phyloP scores from a whole-genome alignment of 1,140 invertebrate genomes.

The Ectropis grisescens region DNA sequence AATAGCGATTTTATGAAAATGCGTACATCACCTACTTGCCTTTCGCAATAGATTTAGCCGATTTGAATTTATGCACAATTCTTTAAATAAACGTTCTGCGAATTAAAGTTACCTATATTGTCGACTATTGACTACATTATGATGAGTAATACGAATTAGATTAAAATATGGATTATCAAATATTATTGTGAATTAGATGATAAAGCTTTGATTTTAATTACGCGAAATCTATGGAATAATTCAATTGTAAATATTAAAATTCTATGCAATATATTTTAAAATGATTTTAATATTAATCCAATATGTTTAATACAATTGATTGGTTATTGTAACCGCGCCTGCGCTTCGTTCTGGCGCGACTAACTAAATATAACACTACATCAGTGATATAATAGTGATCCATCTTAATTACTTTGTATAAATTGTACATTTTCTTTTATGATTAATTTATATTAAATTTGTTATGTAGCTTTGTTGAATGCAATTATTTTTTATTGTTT shows the following conservation, averaged over 20 bases:
- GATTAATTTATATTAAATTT: slow-evolving; percentile 69
- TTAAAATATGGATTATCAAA: too few species aligned
- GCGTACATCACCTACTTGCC: slow-evolving; percentile 55
- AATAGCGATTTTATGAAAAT: too few species aligned
- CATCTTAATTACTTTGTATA: slow-evolving; percentile 50
- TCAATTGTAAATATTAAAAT: slow-evolving; percentile 25
- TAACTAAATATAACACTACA: slow-evolving; percentile 15
- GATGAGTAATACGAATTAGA: too few species aligned
- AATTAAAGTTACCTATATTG: slow-evolving; percentile 51
- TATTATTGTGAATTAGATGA: too few species aligned
- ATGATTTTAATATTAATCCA: background rate
- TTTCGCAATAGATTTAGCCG: slow-evolving; percentile 38
- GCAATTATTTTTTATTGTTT: slow-evolving; percentile 69
- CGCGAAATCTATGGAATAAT: slow-evolving; percentile 5
- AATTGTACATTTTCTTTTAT: slow-evolving; percentile 67
- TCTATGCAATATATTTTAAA: background rate
- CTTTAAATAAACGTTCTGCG: slow-evolving; percentile 32
- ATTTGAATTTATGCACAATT: slow-evolving; percentile 52
- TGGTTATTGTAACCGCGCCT: background rate
- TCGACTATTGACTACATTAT: slow-evolving; percentile 19
- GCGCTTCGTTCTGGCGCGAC: slow-evolving; percentile 8
- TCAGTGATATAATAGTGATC: slow-evolving; percentile 38
- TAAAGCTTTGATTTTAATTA: slow-evolving; percentile 11
- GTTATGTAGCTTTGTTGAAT: slow-evolving; percentile 70
- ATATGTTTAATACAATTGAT: background rate